Base-by-base conservation (phyloP, 2,888 invertebrate genomes). In the Schizaphis graminum region DNA sequence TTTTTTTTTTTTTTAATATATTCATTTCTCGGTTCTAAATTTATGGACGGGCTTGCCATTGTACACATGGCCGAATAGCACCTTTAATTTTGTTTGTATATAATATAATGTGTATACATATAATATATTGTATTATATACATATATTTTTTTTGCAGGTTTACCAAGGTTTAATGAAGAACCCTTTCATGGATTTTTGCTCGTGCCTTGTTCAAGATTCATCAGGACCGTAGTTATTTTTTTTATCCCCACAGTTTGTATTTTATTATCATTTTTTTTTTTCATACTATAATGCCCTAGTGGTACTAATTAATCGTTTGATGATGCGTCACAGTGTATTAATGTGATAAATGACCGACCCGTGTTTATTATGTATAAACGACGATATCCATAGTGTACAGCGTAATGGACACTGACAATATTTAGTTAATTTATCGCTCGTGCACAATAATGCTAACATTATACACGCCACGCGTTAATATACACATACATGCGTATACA, bases 291-390 rank as follows among this genome's bases (percentile, higher is more conserved):
- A 92, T 49, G 41, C 88, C 61, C 88, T 77, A 41, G 41, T 28
- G 53, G 47, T 57, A 61, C 91, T 94, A 94, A 94, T 94, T 94
- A 94, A 94, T 94, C 90, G 90, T 86, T 90, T 91, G 94, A 67
- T 53, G 90, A 94, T 91, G 90, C 86, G 57, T 85, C 57, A 28
- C 85, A 61, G 90, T 89, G 85, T 94, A 93, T 93, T 94, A 90
- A 94, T 41, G 86, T 94, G 94, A 94, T 94, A 94, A 94, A 94
- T 86, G 94, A 94, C 94, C 94, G 94, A 61, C 56, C 89, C 61
- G 86, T 57, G 61, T 94, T 90, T 94, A 90, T 94, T 94, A 94
- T 93, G 89, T 93, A 89, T 89, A 93, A 84, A 56, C 89, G 41
- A 88, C 53, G 67, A 92, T 89, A 88, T 92, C 88, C 77, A 89